phyloP scores from a whole-genome alignment of 2,888 invertebrate species.

The Hypercompe scribonia region DNA sequence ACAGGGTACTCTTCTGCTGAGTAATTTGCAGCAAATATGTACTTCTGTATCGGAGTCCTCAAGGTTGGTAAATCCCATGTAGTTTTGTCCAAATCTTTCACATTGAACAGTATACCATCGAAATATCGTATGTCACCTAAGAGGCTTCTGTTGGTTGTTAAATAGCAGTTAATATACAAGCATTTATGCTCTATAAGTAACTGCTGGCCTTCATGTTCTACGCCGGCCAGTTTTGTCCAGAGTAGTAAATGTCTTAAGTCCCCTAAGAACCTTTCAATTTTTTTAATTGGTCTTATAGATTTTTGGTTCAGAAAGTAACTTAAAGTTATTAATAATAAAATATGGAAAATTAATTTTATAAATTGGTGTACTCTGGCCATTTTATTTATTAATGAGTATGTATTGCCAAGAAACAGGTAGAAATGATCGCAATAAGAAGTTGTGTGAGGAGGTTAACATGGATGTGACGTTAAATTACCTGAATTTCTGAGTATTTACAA shows the following conservation, averaged over 20 bases:
- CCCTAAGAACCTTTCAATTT: constrained; percentile 59
- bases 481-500: not conserved
- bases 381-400: not conserved
- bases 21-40: constrained; percentile 73
- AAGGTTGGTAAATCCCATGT: constrained; percentile 50
- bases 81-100: constrained; percentile 60
- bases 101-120: constrained; percentile 73
- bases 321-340: constrained; percentile 42
- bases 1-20: constrained; percentile 74
- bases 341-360: constrained; percentile 52
- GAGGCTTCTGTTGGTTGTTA: constrained; percentile 67
- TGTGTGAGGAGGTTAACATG: not conserved
- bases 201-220: constrained; percentile 61
- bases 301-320: constrained; percentile 41
- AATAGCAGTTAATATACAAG: constrained; percentile 66
- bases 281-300: constrained; percentile 44
- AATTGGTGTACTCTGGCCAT: constrained; percentile 55
- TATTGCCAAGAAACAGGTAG: not conserved
- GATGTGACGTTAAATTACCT: not conserved
- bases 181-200: constrained; percentile 63
- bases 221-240: constrained; percentile 65
- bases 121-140: constrained; percentile 68
- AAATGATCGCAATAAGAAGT: constrained; percentile 2
- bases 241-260: constrained; percentile 73
- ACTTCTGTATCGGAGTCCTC: constrained; percentile 69